These are phyloP conservation scores for Candidula unifasciata DNA, from an alignment of 2,888 invertebrate species.

Conservation along the genomic window DNA sequence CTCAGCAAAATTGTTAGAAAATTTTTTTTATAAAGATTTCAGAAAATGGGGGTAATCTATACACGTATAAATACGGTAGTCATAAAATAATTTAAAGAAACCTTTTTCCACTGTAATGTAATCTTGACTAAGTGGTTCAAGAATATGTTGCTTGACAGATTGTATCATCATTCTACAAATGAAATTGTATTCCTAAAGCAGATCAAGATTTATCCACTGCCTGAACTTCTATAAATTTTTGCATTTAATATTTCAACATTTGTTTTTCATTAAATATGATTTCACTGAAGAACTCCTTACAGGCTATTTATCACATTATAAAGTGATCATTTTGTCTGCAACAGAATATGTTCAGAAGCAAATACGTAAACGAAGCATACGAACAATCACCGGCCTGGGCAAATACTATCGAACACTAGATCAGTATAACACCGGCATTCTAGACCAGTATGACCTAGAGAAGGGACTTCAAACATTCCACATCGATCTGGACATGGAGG, in stretches of 20 bases:
- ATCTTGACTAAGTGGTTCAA: no score
- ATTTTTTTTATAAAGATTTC: no score
- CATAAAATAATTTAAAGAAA: no score
- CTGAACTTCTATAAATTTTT: neutral
- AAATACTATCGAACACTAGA: conserved; percentile 68
- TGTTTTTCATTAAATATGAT: neutral
- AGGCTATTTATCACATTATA: neutral
- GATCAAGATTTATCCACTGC: no score
- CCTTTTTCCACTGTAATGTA: no score
- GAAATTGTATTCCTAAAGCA: neutral
- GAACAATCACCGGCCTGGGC: conserved; percentile 72
- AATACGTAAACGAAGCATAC: conserved; percentile 73
- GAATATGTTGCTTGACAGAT: no score
- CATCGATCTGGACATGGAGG: conserved; percentile 72
- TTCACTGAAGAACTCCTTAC: neutral
- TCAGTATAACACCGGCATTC: conserved; percentile 63
- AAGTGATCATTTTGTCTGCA: neutral
- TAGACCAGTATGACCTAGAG: conserved; percentile 74
- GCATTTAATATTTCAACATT: neutral
- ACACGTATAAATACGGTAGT: no score
- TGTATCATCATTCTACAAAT: no score
- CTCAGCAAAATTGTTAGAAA: no score
- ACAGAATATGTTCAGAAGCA: conserved; percentile 68
- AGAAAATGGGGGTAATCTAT: no score
- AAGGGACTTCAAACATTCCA: conserved; percentile 72